Evolutionary conservation across 1,140 invertebrate genomes (phyloP), one percentile per base, ranked within the genome.

Genomic region (Drosophila ohnishii): DNA sequence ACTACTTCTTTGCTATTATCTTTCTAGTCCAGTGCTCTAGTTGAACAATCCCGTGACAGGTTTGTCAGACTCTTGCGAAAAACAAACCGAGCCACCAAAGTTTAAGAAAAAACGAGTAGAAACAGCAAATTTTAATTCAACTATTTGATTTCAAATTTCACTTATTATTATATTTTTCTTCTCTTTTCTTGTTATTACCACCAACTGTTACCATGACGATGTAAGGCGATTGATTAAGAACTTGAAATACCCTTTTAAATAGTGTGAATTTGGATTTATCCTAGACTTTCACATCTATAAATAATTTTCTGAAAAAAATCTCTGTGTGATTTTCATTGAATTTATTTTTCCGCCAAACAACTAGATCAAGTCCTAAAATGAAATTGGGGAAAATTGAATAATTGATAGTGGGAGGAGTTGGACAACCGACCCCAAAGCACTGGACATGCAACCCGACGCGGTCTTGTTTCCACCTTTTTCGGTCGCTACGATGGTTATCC

Each of bases 11-110:
- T 72, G 10, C 13, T 37, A n/a, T 16, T 48, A 73, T 40, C 67
- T 72, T 47, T 61, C 14, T 19, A 50, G 58, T 62, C 50, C 70
- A 71, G 19, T 39, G 44, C 69, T 85, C 56, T 66, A 81, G 82
- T 81, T 72, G 78, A 86, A 78, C 75, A 86, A 86, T 86, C 82
- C 85, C 74, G 82, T 85, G 82, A 86, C 82, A 85, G 82, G 82
- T 86, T 86, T 86, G 82, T 86, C 82, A 86, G 82, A 76, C 82
- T 71, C 62, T 69, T 59, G 50, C 69, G 56, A 56, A 86, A 85
- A 86, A 86, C 77, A 84, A 80, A 75, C 82, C 81, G 51, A 86
- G 81, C 65, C 81, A 80, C 63, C 57, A 70, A 81, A 78, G 37
- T 70, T 64, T n/a, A 14, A n/a, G 16, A 48, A 66, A 66, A 37